These are phyloP conservation scores for Melanotaenia pygmaea DNA, from an alignment of 2,797 vertebrate genomes.

Conservation along the genomic window DNA sequence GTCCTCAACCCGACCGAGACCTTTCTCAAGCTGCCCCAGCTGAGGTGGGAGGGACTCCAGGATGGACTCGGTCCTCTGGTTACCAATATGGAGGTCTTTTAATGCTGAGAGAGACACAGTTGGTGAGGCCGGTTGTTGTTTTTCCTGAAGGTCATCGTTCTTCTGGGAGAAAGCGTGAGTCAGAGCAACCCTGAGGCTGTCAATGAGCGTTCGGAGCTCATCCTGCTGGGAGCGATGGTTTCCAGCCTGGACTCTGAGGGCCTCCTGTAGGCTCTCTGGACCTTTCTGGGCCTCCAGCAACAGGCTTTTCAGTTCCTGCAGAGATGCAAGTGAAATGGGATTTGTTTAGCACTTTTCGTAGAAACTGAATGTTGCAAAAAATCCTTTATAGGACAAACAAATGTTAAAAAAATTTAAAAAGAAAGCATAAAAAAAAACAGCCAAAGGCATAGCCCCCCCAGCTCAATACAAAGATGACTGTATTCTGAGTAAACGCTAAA, in stretches of 20 bases:
- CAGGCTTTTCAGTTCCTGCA: conserved; percentile 90
- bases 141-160: conserved; percentile 13
- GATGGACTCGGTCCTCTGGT: conserved; percentile 80
- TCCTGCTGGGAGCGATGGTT: conserved; percentile 88
- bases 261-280: conserved; percentile 93
- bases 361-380: not conserved
- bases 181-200: conserved; percentile 81
- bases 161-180: conserved; percentile 47
- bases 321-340: not conserved
- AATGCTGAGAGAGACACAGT: conserved; percentile 73
- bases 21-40: conserved; percentile 83
- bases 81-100: conserved; percentile 82
- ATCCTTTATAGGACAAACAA: not conserved
- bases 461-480: no score
- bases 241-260: conserved; percentile 89
- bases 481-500: no score
- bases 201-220: conserved; percentile 86
- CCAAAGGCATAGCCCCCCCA: no score
- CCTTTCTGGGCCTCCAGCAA: conserved; percentile 95
- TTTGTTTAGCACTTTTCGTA: not conserved
- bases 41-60: conserved; percentile 84
- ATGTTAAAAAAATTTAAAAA: not conserved
- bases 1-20: conserved; percentile 72
- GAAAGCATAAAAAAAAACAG: no score
- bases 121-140: not conserved